Base-by-base conservation (phyloP, 2,888 invertebrate species). In the Volucella inflata region DNA sequence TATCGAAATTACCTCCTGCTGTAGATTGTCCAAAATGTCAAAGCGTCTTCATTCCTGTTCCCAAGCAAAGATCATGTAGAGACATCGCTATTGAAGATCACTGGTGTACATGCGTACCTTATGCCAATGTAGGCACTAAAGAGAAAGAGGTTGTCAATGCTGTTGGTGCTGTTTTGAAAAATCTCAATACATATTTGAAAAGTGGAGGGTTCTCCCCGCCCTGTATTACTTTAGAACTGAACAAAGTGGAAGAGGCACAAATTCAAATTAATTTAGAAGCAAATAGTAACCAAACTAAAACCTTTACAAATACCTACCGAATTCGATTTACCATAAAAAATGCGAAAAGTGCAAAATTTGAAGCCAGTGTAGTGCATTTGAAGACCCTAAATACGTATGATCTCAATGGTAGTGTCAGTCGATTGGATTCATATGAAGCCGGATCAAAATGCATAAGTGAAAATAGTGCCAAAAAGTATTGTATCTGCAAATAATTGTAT, bases 81-180 rank as follows among this genome's bases (percentile, higher is more conserved):
- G 94, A 96, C 72, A 95, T 94, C 0, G 94, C 94, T 0, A 94
- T 97, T 68, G 92, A 93, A 0, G 93, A 94, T 17, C 95, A 96
- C 89, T 96, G 96, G 96, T 96, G 96, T 89, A 94, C 95, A 78
- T 96, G 96, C 88, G 93, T 94, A 40, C 94, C 94, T 46, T 93
- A 94, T 88, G 91, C 87, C 17, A 71, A 87, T 8, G 21, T 88
- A 1, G 40, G 40, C 0, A 8, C 16, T 0, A 8, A 50, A 3
- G 62, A 85, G 0, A 30, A n/a, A 11, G 53, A 71, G 14, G n/a
- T 80, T 1, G 11, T 76, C 1, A 9, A 51, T 10, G 74, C 30
- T 1, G 59, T 21, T 2, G 11, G 6, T 4, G 42, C 51, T 14
- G 36, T 64, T 10, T 12, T 74, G 6, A 14, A 1, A 2, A 3